Evolutionary conservation across 2,888 invertebrate genomes (phyloP).

Genomic region (Marronus borbonicus): DNA sequence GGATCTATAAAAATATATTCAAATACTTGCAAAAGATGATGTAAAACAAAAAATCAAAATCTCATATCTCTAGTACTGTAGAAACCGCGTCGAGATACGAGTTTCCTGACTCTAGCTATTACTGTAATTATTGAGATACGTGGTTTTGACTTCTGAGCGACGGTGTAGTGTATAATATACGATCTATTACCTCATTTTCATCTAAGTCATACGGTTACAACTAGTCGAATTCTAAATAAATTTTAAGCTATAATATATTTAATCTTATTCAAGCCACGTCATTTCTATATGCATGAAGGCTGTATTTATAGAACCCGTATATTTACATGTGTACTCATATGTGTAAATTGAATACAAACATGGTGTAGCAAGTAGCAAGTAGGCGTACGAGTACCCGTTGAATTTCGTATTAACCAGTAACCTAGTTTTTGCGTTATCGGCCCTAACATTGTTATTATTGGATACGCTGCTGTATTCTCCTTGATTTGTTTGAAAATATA

Average conservation of each 20-base stretch:
- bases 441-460: conserved; percentile 6
- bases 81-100: too few species aligned
- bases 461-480: background rate
- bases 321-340: background rate
- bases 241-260: conserved; percentile 21
- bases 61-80: too few species aligned
- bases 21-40: too few species aligned
- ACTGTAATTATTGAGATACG: too few species aligned
- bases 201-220: background rate
- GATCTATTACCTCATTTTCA: conserved; percentile 6
- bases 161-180: background rate
- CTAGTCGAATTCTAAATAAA: background rate
- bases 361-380: conserved; percentile 2
- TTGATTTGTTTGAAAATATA: conserved; percentile 26
- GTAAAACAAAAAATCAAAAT: too few species aligned
- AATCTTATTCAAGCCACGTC: conserved; percentile 37
- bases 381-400: background rate
- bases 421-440: conserved; percentile 40
- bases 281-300: background rate
- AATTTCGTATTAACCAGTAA: conserved; percentile 31
- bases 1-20: too few species aligned
- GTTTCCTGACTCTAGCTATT: too few species aligned
- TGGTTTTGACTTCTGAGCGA: too few species aligned
- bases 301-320: conserved; percentile 44
- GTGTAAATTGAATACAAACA: conserved; percentile 38